Percentiles rank a stretch among this genome's conserved stretches.
phyloP scores from a whole-genome alignment of 2,888 invertebrate genomes.

The Andrena flavipes region DNA sequence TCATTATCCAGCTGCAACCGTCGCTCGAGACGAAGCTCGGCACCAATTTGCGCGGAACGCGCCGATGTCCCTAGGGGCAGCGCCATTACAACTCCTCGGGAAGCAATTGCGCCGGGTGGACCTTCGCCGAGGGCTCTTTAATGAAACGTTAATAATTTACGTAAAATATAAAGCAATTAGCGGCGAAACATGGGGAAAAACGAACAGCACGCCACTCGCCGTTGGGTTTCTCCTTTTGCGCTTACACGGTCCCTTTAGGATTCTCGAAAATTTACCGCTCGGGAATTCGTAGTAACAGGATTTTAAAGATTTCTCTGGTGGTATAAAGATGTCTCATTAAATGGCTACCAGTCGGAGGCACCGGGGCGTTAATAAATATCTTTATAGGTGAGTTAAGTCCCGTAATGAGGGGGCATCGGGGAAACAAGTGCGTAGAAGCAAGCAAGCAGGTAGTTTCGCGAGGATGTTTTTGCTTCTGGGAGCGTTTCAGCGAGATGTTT shows the following conservation, averaged over 20 bases:
- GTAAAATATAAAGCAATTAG: slow-evolving; percentile 59
- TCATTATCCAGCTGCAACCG: slow-evolving; percentile 57
- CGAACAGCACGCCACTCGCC: background rate
- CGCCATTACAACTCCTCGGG: slow-evolving; percentile 67
- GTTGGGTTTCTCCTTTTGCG: background rate
- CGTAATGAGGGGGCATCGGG: slow-evolving; percentile 17
- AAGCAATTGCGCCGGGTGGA: slow-evolving; percentile 60
- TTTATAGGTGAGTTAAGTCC: background rate
- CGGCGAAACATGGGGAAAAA: slow-evolving; percentile 3
- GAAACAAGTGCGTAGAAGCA: background rate
- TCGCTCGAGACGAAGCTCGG: slow-evolving; percentile 41
- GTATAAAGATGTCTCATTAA: slow-evolving; percentile 53
- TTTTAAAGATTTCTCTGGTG: slow-evolving; percentile 7
- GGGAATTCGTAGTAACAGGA: slow-evolving; percentile 18
- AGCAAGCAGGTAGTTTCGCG: background rate
- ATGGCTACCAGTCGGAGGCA: background rate
- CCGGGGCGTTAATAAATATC: slow-evolving; percentile 6
- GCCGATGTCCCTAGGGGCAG: slow-evolving; percentile 63
- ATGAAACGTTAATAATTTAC: slow-evolving; percentile 59
- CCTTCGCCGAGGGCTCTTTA: slow-evolving; percentile 45
- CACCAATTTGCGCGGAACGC: slow-evolving; percentile 64
- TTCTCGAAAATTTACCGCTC: slow-evolving; percentile 29
- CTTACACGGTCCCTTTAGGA: slow-evolving; percentile 12
- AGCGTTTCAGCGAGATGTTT: background rate
- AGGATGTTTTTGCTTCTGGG: slow-evolving; percentile 1